Percentiles rank a stretch among this genome's conserved stretches.
Conservation (phyloP, 92 coral and sea anemone species). For the Zoanthus solanderi region DNA sequence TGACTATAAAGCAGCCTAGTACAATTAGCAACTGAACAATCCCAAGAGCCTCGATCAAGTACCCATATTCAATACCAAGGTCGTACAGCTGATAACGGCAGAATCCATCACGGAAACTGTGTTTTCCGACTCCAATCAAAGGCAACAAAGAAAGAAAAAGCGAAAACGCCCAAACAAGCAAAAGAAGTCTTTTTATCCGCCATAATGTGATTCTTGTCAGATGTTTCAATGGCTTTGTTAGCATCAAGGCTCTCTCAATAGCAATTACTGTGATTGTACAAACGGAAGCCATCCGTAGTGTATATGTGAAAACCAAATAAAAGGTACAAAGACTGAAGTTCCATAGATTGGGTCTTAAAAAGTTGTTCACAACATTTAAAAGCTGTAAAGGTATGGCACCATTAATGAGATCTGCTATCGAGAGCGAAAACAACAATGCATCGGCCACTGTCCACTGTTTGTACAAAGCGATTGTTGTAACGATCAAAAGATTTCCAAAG, state of each 20-base stretch:
- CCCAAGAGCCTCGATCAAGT: conserved; percentile 76
- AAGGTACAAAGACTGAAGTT: conserved; percentile 69
- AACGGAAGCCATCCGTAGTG: conserved; percentile 91
- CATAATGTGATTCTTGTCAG: conserved; percentile 78
- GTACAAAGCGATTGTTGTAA: conserved; percentile 75
- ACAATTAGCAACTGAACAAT: conserved; percentile 80
- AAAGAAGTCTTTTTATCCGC: conserved; percentile 67
- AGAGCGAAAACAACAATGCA: conserved; percentile 80
- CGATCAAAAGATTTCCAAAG: conserved; percentile 76
- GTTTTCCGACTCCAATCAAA: conserved; percentile 69
- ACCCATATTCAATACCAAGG: conserved; percentile 82
- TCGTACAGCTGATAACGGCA: conserved; percentile 84
- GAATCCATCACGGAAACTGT: conserved; percentile 62
- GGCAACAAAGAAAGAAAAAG: conserved; percentile 73
- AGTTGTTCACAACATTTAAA: conserved; percentile 77
- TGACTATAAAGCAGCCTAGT: conserved; percentile 77
- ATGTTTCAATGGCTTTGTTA: conserved; percentile 84
- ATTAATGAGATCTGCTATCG: conserved; percentile 85
- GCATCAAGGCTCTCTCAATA: conserved; percentile 77
- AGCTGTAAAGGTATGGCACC: conserved; percentile 82
- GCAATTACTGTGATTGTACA: conserved; percentile 93
- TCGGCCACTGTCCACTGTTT: conserved; percentile 91
- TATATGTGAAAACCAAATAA: conserved; percentile 81
- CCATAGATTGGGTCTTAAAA: conserved; percentile 85
- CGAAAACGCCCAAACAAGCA: conserved; percentile 74